phyloP scores from a whole-genome alignment of 2,113 vertebrate genomes.

The Leucoraja erinaceus region DNA sequence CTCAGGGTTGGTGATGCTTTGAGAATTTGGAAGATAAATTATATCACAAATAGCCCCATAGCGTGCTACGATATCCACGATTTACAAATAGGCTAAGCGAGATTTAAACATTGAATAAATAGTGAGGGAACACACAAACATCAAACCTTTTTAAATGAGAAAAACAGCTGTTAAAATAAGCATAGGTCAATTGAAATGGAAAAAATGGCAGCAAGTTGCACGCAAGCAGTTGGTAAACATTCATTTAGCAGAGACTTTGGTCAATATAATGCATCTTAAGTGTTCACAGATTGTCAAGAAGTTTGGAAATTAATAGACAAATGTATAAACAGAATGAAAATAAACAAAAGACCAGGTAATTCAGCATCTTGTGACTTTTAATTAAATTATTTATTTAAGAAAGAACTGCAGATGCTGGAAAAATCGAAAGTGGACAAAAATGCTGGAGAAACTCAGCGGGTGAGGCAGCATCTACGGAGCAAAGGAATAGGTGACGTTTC shows the following conservation, averaged over 20 bases:
- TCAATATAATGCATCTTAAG: not conserved
- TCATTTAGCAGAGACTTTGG: not conserved
- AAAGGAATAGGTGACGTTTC: no score
- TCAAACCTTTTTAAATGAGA: not conserved
- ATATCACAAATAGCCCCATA: not conserved
- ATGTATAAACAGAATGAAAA: not conserved
- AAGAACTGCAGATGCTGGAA: no score
- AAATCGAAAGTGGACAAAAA: no score
- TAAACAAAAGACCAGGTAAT: no score
- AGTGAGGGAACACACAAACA: not conserved
- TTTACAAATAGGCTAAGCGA: not conserved
- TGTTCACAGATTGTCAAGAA: not conserved
- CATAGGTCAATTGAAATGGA: not conserved
- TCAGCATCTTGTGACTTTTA: no score
- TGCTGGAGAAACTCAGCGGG: no score
- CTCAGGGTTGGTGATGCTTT: not conserved
- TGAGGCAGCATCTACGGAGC: no score
- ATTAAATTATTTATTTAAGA: no score
- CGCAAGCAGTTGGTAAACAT: not conserved
- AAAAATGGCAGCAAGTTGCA: not conserved
- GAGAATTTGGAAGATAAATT: not conserved
- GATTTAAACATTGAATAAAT: not conserved
- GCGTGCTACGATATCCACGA: not conserved
- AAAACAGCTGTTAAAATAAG: not conserved
- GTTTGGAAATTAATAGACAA: not conserved